These are phyloP conservation scores for Agraylea sexmaculata DNA, from an alignment of 1,140 invertebrate species.

Conservation along the genomic window DNA sequence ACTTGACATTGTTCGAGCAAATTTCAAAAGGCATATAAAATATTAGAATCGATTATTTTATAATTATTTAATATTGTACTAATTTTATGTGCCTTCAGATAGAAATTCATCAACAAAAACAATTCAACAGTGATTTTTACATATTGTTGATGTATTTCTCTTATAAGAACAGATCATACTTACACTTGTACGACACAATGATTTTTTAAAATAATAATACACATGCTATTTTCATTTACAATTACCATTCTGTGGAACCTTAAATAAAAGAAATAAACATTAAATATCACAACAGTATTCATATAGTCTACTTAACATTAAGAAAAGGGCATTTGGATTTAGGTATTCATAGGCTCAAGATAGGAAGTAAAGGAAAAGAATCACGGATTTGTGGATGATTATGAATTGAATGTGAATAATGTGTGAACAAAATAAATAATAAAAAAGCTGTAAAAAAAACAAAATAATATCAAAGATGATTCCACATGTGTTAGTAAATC, in stretches of 20 bases:
- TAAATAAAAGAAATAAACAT: constrained; percentile 21
- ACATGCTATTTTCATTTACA: constrained; percentile 22
- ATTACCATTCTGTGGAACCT: constrained; percentile 22
- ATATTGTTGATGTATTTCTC: too few species aligned
- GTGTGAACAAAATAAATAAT: constrained; percentile 10
- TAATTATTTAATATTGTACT: too few species aligned
- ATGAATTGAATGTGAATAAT: constrained; percentile 10
- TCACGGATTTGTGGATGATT: constrained; percentile 7
- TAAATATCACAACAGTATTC: constrained; percentile 19
- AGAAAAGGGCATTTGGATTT: constrained; percentile 6
- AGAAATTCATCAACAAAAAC: too few species aligned
- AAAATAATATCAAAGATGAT: constrained; percentile 14
- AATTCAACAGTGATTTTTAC: too few species aligned
- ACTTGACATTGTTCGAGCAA: too few species aligned
- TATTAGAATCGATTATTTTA: too few species aligned
- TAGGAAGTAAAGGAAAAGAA: constrained; percentile 8
- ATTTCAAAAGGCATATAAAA: too few species aligned
- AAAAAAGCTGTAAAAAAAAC: constrained; percentile 10
- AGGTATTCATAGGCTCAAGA: not conserved
- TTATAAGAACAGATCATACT: too few species aligned
- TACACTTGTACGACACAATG: not conserved
- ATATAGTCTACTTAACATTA: constrained; percentile 14
- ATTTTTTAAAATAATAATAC: constrained; percentile 9
- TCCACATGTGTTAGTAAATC: too few species aligned
- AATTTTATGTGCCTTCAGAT: too few species aligned